Evolutionary conservation across 2,888 invertebrate species (phyloP), one percentile per base, ranked within the genome.

Genomic region (Drosophila leonis): DNA sequence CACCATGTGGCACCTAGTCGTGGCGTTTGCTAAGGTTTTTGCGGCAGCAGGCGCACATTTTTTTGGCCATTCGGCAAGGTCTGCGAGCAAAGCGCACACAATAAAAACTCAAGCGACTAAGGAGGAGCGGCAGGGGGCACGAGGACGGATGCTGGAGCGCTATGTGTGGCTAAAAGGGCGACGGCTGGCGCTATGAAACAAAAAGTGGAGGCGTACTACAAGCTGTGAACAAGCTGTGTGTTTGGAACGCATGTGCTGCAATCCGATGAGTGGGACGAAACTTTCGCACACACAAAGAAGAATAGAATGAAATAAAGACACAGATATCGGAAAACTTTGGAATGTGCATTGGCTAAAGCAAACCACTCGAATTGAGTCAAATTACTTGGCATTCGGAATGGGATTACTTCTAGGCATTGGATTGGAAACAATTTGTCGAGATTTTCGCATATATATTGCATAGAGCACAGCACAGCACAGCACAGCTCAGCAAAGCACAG

Each of bases 21-120:
- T 52, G 20, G 52, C 31, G 49, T 24, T 62, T 37, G 74, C 65
- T 62, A 72, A 76, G 77, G 72, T 55, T 68, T 68, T 54, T 56
- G 42, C 48, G 29, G 37, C 54, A 52, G 52, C 49, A 63, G 71
- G 71, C 87, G 70, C 75, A 87, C 82, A 78, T 83, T 83, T 86
- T 24, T 24, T 75, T 71, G 82, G 84, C 83, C 72, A 83, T 83
- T 72, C 77, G 72, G 74, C 57, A 44, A 51, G 65, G 35, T 46
- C 29, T 44, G 9, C 18, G 9, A 44, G n/a, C 68, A 42, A 31
- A 61, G 33, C 27, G 48, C 37, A 49, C 62, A 66, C 63, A 71
- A 72, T 73, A 75, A 63, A 65, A 60, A 63, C 31, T 39, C 39
- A 20, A 52, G 46, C 56, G 35, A 2, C 35, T 9, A 35, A 6